Evolutionary conservation across 2,113 vertebrate species (phyloP), one percentile per base, ranked within the genome.

Genomic region (Ursus arctos): DNA sequence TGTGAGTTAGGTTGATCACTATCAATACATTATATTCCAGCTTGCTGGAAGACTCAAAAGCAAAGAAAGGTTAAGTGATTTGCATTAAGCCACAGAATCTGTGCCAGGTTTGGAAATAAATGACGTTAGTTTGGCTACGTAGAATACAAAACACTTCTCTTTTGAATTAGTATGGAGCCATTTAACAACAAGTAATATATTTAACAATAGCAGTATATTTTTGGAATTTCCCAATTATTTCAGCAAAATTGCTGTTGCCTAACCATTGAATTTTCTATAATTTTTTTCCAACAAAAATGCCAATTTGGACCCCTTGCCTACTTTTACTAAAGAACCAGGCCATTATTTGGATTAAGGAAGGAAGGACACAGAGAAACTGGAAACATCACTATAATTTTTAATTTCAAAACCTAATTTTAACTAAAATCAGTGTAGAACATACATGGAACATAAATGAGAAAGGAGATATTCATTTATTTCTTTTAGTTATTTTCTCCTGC

Each of bases 1-100:
- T 95, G 49, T 76, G 76, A 87, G 90, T 71, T 94, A 94, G 87
- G 94, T 67, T 74, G 87, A 77, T 77, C 83, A 97, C 92, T 96
- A 96, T 43, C 84, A 92, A 79, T 61, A 5, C 18, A 85, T 96
- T 96, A 96, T 76, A 74, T 59, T 61, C 28, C 28, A 65, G 94
- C 69, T 91, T 91, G 47, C 11, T 91, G 92, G 63, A 95, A 93
- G 33, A 94, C 33, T 80, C 84, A 89, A 95, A 96, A 94, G 88
- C 92, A 96, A 95, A 71, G 65, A 89, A 84, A 57, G 72, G 96
- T 71, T 85, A 84, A 96, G 18, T 92, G 69, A 80, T 91, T 81
- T 94, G 51, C 61, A 87, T 81, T 92, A 96, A 87, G 33, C 28
- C 36, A 98, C 6, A 94, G 63, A 96, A 82, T 65, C 77, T 57